Evolutionary conservation across 2,888 invertebrate genomes (phyloP).

Genomic region (Sericinus montela): DNA sequence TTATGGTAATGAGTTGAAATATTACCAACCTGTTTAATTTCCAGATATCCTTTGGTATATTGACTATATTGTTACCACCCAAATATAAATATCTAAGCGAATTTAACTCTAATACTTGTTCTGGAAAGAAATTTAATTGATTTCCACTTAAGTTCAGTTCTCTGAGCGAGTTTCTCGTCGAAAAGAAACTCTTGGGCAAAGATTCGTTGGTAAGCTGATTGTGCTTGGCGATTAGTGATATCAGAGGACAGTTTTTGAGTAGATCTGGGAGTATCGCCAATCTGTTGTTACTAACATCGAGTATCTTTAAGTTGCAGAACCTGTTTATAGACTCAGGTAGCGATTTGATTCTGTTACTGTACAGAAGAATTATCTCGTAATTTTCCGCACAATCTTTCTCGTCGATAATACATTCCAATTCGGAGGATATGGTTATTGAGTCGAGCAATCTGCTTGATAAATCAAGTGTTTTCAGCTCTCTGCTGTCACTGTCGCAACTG

Average conservation of each 20-base stretch:
- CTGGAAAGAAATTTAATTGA: slow-evolving; percentile 88
- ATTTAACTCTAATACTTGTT: slow-evolving; percentile 88
- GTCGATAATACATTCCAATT: slow-evolving; percentile 80
- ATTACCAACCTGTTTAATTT: slow-evolving; percentile 60
- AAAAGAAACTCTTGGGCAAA: slow-evolving; percentile 91
- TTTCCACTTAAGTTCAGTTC: slow-evolving; percentile 98
- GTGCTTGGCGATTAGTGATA: slow-evolving; percentile 91
- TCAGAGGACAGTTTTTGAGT: slow-evolving; percentile 86
- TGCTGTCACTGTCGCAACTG: slow-evolving; percentile 88
- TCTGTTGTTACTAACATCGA: slow-evolving; percentile 94
- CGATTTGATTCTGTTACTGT: slow-evolving; percentile 89
- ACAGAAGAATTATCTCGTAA: slow-evolving; percentile 88
- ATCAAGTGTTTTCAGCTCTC: slow-evolving; percentile 85
- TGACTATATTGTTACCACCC: slow-evolving; percentile 91
- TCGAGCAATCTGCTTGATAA: slow-evolving; percentile 76
- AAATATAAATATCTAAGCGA: slow-evolving; percentile 92
- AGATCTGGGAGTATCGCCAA: slow-evolving; percentile 88
- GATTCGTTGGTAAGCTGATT: slow-evolving; percentile 90
- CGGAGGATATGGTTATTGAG: slow-evolving; percentile 74
- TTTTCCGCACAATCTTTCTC: slow-evolving; percentile 78
- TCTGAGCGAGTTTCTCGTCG: slow-evolving; percentile 81
- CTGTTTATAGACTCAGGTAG: slow-evolving; percentile 82
- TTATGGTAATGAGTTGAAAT: not conserved
- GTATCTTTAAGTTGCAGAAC: slow-evolving; percentile 86
- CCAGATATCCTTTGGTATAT: slow-evolving; percentile 89